Evolutionary conservation across 2,888 invertebrate genomes (phyloP).

Genomic region (Eustalomyia histrio): DNA sequence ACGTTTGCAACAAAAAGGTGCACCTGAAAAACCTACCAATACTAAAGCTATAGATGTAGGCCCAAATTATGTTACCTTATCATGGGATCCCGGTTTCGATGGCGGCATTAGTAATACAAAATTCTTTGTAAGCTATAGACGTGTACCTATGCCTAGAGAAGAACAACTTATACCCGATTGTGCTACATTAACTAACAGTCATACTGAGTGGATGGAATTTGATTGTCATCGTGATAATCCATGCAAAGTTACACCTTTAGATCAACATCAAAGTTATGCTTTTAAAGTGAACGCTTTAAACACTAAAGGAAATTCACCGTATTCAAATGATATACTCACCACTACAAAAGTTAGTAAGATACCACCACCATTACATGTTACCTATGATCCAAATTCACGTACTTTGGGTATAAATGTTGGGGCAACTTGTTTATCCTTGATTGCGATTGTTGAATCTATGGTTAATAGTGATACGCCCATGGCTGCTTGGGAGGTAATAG

Average conservation of each 20-base stretch:
- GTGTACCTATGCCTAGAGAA: slow-evolving; percentile 83
- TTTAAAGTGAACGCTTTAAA: slow-evolving; percentile 95
- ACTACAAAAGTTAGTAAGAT: slow-evolving; percentile 92
- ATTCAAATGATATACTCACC: slow-evolving; percentile 90
- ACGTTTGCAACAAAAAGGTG: slow-evolving; percentile 90
- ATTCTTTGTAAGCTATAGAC: slow-evolving; percentile 90
- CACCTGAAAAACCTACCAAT: slow-evolving; percentile 90
- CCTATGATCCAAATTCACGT: slow-evolving; percentile 89
- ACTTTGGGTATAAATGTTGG: slow-evolving; percentile 89
- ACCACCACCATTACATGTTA: slow-evolving; percentile 88
- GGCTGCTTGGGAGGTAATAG: slow-evolving; percentile 86
- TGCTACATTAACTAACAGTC: slow-evolving; percentile 81
- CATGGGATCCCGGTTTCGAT: slow-evolving; percentile 95
- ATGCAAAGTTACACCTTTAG: slow-evolving; percentile 91
- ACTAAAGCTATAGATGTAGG: slow-evolving; percentile 87
- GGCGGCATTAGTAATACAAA: slow-evolving; percentile 93
- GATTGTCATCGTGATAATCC: slow-evolving; percentile 93
- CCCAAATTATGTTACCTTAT: slow-evolving; percentile 88
- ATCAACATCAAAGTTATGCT: slow-evolving; percentile 91
- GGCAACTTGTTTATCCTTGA: slow-evolving; percentile 87
- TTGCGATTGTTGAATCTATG: slow-evolving; percentile 87
- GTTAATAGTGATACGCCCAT: slow-evolving; percentile 82
- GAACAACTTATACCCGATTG: slow-evolving; percentile 84
- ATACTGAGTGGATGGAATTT: slow-evolving; percentile 88
- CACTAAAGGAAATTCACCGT: slow-evolving; percentile 92